Evolutionary conservation across 2,797 vertebrate species (phyloP).

Genomic region (Lophura swinhoii): DNA sequence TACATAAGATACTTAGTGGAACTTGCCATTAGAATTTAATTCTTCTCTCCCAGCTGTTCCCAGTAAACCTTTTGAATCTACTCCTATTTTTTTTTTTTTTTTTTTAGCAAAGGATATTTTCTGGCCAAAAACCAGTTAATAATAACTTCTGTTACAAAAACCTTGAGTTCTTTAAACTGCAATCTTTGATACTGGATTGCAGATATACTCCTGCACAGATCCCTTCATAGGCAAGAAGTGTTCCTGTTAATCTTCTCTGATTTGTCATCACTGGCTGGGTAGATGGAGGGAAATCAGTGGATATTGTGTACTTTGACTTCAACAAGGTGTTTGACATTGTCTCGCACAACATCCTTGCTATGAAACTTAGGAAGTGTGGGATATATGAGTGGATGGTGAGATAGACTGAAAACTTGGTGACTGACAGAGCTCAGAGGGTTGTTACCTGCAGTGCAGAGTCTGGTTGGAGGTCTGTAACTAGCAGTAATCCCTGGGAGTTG

Average conservation of each 20-base stretch:
- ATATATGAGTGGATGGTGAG: too few relatives aligned
- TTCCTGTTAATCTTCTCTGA: neutral
- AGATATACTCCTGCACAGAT: neutral
- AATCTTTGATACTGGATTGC: neutral
- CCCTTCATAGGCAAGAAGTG: neutral
- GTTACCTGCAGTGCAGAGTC: too few relatives aligned
- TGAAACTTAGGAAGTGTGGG: too few relatives aligned
- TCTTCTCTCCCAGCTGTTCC: fast-evolving
- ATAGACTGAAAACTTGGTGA: too few relatives aligned
- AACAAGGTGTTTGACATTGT: too few relatives aligned
- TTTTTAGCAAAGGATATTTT: neutral
- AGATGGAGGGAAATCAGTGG: too few relatives aligned
- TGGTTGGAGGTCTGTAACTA: too few relatives aligned
- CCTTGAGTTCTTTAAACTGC: neutral
- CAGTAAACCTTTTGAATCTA: neutral
- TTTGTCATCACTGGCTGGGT: neutral
- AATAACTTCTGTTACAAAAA: neutral
- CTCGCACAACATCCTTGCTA: too few relatives aligned
- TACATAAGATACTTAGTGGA: neutral
- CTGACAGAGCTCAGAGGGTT: too few relatives aligned
- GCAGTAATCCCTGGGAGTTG: too few relatives aligned
- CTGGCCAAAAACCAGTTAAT: fast-evolving
- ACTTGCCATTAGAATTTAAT: neutral
- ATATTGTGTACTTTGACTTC: too few relatives aligned
- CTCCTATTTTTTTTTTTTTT: fast-evolving